These are phyloP conservation scores for Hartigia nigra DNA, from an alignment of 2,888 invertebrate genomes.

Conservation along the genomic window DNA sequence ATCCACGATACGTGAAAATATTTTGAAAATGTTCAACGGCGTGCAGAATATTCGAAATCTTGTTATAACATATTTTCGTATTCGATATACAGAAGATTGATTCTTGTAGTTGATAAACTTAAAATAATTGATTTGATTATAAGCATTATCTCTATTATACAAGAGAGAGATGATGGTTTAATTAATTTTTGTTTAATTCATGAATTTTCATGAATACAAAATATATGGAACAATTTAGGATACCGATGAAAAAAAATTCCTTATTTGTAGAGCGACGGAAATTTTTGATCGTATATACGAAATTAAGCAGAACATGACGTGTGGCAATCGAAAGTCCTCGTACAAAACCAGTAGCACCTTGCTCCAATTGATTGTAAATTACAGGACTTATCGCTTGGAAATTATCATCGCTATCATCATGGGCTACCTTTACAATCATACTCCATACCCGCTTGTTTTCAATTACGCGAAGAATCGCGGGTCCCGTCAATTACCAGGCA, in stretches of 20 bases:
- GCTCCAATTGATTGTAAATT: not conserved
- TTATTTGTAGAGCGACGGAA: not conserved
- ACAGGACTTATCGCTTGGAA: not conserved
- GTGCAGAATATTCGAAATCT: not conserved
- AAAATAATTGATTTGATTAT: not conserved
- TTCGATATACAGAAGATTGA: not conserved
- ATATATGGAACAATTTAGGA: not conserved
- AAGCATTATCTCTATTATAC: not conserved
- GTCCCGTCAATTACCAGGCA: constrained; percentile 20
- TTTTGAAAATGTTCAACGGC: no score
- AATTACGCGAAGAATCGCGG: constrained; percentile 4
- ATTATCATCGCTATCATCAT: not conserved
- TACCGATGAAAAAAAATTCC: not conserved
- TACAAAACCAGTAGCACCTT: not conserved
- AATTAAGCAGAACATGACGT: not conserved
- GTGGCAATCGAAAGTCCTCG: not conserved
- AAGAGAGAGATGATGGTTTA: not conserved
- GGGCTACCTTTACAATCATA: not conserved
- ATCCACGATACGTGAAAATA: not conserved
- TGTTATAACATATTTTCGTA: not conserved
- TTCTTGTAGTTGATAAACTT: not conserved
- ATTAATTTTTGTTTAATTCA: not conserved
- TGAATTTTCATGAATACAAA: not conserved
- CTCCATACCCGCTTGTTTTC: not conserved
- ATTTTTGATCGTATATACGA: not conserved